Evolutionary conservation across 2,888 invertebrate genomes (phyloP).

Genomic region (Epinotia bilunana): DNA sequence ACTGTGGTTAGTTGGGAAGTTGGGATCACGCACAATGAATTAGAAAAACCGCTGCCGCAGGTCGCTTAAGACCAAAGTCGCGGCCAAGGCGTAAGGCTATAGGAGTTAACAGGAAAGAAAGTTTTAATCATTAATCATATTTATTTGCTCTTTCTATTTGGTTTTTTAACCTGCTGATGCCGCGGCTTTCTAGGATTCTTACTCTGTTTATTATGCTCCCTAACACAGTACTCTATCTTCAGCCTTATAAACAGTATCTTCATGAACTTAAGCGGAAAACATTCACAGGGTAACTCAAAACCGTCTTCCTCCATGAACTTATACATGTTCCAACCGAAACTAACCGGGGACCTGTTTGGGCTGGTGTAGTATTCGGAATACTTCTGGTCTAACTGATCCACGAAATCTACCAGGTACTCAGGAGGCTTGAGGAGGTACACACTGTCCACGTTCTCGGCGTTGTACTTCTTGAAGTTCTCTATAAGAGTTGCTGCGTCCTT

Average conservation of each 20-base stretch:
- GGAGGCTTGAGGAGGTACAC: not conserved
- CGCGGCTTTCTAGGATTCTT: slow-evolving; percentile 8
- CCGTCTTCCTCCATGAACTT: not conserved
- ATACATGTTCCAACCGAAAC: slow-evolving; percentile 29
- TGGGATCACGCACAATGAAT: too few relatives aligned
- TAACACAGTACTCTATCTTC: slow-evolving; percentile 8
- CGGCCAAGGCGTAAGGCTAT: too few relatives aligned
- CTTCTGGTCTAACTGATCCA: not conserved
- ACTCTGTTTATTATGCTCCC: slow-evolving; percentile 12
- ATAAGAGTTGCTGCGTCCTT: not conserved
- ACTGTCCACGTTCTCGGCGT: not conserved
- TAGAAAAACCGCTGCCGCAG: too few relatives aligned
- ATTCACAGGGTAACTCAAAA: slow-evolving; percentile 27
- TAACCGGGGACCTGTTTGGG: not conserved
- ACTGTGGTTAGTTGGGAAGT: too few relatives aligned
- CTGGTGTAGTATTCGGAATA: slow-evolving; percentile 7
- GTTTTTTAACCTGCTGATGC: not conserved
- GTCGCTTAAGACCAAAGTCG: too few relatives aligned
- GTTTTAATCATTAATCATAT: not conserved
- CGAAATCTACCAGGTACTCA: slow-evolving; percentile 3
- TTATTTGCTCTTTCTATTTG: slow-evolving; percentile 2
- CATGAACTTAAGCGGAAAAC: slow-evolving; percentile 32
- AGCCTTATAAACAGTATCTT: slow-evolving; percentile 23
- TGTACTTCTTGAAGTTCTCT: slow-evolving; percentile 1
- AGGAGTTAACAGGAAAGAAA: not conserved